Conservation (phyloP, 2,888 invertebrate genomes). For the Branchinecta sandiegonensis region DNA sequence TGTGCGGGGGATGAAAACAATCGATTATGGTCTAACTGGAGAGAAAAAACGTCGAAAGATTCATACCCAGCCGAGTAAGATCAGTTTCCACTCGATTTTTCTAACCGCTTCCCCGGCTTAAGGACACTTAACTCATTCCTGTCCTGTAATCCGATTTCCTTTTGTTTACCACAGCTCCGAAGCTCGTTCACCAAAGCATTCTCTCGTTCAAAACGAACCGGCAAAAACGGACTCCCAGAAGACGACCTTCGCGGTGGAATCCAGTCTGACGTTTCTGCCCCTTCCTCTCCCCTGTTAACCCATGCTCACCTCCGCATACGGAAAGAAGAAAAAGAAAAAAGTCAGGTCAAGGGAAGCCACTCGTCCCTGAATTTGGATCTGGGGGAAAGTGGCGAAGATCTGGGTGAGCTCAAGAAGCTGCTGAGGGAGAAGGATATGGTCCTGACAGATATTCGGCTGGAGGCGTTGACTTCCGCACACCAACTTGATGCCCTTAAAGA, state of each 20-base stretch:
- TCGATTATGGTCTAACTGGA: too few relatives aligned
- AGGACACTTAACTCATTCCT: neutral
- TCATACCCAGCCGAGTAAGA: too few relatives aligned
- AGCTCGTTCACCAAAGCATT: conserved; percentile 97
- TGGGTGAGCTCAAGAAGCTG: conserved; percentile 77
- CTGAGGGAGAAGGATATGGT: conserved; percentile 90
- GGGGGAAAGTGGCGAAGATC: conserved; percentile 34
- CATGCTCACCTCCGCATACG: conserved; percentile 30
- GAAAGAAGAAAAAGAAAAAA: conserved; percentile 21
- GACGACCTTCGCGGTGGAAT: conserved; percentile 27
- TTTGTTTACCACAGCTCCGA: conserved; percentile 47
- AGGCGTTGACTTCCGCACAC: conserved; percentile 91
- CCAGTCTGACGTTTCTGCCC: conserved; percentile 39
- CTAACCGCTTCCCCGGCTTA: neutral
- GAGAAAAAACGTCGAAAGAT: too few relatives aligned
- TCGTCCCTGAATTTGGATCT: conserved; percentile 34
- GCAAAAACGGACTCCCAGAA: neutral
- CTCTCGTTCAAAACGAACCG: conserved; percentile 47
- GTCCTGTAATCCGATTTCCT: neutral
- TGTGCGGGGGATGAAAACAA: too few relatives aligned
- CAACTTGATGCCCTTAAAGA: conserved; percentile 92
- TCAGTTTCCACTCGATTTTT: too few relatives aligned
- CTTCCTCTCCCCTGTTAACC: conserved; percentile 41
- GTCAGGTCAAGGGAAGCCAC: conserved; percentile 34
- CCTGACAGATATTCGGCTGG: conserved; percentile 85